Conservation (phyloP, 2,797 vertebrate species). For the Neosilurus mollespiculum region DNA sequence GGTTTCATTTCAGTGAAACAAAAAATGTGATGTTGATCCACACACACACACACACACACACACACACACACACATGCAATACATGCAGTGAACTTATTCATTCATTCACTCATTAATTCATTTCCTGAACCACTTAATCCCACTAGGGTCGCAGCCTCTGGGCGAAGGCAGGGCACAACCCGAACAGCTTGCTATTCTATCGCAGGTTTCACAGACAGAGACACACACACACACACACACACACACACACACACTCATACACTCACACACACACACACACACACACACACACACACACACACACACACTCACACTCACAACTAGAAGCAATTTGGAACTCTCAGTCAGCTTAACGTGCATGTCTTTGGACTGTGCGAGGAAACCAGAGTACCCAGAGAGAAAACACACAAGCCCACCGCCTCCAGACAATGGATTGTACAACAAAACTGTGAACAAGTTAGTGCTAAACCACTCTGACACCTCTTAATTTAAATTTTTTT, state of each 20-base stretch:
- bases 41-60: not conserved
- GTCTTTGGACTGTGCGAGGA: no score
- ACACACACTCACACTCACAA: slow-evolving; percentile 19
- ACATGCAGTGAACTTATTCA: no score
- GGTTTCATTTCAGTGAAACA: slow-evolving; percentile 42
- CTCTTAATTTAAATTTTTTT: not conserved
- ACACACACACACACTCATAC: slow-evolving; percentile 1
- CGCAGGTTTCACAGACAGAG: no score
- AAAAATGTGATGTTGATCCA: slow-evolving; percentile 32
- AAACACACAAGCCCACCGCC: not conserved
- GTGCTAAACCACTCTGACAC: slow-evolving; percentile 43
- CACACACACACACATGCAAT: no score
- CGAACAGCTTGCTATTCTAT: no score
- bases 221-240: slow-evolving; percentile 10
- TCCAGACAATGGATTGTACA: slow-evolving; percentile 28
- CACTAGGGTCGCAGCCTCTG: no score
- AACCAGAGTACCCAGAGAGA: not conserved
- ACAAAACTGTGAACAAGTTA: slow-evolving; percentile 34
- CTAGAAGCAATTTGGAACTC: no score
- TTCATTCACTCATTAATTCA: no score
- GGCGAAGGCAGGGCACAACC: no score
- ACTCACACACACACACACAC: slow-evolving; percentile 26
- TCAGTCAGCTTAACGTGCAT: no score
- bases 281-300: slow-evolving; percentile 16
- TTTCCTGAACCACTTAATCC: no score